Evolutionary conservation across 2,888 invertebrate genomes (phyloP), one percentile per base, ranked within the genome.

Genomic region (Dascillus cervinus): DNA sequence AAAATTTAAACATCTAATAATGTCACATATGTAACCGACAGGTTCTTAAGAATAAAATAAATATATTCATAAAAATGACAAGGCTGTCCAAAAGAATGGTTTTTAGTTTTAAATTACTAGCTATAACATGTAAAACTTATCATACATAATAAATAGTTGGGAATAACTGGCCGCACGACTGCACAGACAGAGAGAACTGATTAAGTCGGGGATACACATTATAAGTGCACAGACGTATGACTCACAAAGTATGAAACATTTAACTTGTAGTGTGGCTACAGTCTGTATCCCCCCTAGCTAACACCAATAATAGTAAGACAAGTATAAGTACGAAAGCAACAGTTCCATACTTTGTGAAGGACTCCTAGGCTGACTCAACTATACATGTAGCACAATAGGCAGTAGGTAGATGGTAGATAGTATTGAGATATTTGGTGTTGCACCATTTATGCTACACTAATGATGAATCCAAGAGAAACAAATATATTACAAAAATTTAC

Each of bases 401-500:
- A 39, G 39, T 43, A 51, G 49, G 53, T 52, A 50, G 52, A n/a
- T n/a, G n/a, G n/a, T n/a, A n/a, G 51, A 52, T 48, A 48, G 49
- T 47, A 41, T 32, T 4, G 33, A 41, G 39, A 43, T 44, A 42
- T 36, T 40, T 46, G 41, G 41, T 50, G 44, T 49, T 48, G 45
- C 48, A 51, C 51, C 49, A 47, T 41, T 43, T 38, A 47, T 42
- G 44, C 47, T 49, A 49, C 49, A 46, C 49, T 46, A 49, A 45
- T 39, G 44, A 44, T 37, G 37, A 34, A 37, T 41, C 37, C 29
- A 41, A 43, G 40, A 38, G 30, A 41, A 37, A 56, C 51, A 60
- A 62, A 60, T 64, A 64, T 65, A 62, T 65, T 65, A 65, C 65
- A 65, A 65, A 65, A 65, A 65, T 65, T 62, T 65, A 65, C 64